These are phyloP conservation scores for Empis livida DNA, from an alignment of 2,888 invertebrate genomes.

Conservation along the genomic window DNA sequence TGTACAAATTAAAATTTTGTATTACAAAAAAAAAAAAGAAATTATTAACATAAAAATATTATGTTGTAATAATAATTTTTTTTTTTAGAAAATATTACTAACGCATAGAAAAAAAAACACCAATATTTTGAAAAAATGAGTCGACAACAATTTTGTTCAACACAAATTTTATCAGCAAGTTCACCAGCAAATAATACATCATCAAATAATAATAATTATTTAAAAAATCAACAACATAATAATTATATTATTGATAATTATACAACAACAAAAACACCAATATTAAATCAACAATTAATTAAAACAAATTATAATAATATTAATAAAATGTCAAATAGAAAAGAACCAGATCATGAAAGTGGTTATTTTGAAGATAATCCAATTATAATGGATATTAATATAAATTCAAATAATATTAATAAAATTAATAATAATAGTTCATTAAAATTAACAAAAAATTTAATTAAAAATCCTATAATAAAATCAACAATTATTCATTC, in stretches of 20 bases:
- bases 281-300: neutral
- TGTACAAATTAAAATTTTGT: neutral
- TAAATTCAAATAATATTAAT: neutral
- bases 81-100: too few species aligned
- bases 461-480: too few species aligned
- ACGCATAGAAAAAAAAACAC: too few species aligned
- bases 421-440: neutral
- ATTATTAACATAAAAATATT: neutral
- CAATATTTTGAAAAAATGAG: neutral
- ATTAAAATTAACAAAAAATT: too few species aligned
- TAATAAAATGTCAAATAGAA: conserved; percentile 46
- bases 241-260: neutral
- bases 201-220: neutral
- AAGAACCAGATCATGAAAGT: conserved; percentile 64
- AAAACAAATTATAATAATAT: neutral
- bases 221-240: neutral
- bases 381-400: neutral
- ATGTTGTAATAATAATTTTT: too few species aligned
- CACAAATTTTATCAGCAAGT: neutral
- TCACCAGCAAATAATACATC: neutral
- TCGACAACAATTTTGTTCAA: neutral
- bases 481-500: too few species aligned
- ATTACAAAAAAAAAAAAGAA: neutral
- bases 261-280: neutral
- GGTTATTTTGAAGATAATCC: conserved; percentile 66